Base-by-base conservation (phyloP, 1,140 invertebrate species). In the Micrasema longulum region DNA sequence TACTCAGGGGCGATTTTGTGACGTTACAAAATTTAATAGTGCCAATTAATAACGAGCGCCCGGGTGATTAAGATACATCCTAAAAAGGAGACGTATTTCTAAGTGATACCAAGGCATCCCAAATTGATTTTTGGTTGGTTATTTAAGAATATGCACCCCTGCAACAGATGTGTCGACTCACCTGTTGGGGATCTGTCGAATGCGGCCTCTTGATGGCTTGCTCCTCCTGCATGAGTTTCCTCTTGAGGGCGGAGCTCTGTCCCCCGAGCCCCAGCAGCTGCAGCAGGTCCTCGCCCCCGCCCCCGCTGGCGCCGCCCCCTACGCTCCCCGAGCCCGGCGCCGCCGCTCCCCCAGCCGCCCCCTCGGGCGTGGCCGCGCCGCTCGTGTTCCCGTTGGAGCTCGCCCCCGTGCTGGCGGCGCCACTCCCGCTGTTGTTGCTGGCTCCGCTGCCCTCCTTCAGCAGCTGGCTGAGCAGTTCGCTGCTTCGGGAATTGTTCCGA, bases 401-500 rank as follows among this genome's bases (percentile, higher is more conserved):
- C 7, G 26, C 26, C 26, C 26, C 26, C 2, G 26, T 31, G 26
- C 26, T 31, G 26, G 26, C 26, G 26, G 3, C 7, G 26, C 26
- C 7, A 31, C 26, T 31, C 3, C 26, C 7, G 26, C 26, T 31
- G 7, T 31, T 31, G 7, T 31, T 31, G 26, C 7, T 31, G 26
- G 26, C 26, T 31, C 80, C 80, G 31, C 81, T 88, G 43, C 89
- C 84, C 18, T 88, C 88, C 72, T 92, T 92, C 35, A 96, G 82
- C 16, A 97, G 82, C 72, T 95, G 92, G 26, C 93, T 91, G 43
- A 96, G 86, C 52, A 96, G 84, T 77, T 95, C 93, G 77, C 92
- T 92, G 52, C 26, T 31, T 31, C 41, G 88, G 88, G 41, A 20
- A 12, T 47, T 64, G 20, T 64, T 64, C 70, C 90, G 89, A 26